Evolutionary conservation across 2,888 invertebrate genomes (phyloP).

Genomic region (Oscheius onirici): DNA sequence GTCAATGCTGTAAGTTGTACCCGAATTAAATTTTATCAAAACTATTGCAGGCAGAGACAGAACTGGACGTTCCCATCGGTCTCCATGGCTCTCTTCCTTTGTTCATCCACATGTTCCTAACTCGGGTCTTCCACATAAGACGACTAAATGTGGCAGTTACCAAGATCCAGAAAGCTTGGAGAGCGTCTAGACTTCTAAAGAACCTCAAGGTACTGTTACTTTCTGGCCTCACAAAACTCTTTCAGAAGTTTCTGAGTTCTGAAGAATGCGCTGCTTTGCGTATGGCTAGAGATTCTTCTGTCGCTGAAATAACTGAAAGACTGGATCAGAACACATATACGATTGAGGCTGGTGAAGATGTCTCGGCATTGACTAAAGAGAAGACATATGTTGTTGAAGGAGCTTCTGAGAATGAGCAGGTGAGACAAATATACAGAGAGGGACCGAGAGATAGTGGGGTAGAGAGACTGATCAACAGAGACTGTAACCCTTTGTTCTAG

Average conservation of each 20-base stretch:
- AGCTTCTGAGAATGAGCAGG: background rate
- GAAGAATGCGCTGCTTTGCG: background rate
- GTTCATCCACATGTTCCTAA: constrained; percentile 21
- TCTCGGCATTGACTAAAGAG: background rate
- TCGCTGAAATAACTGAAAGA: background rate
- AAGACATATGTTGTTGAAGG: background rate
- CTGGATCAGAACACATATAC: background rate
- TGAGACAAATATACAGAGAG: background rate
- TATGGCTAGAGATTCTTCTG: background rate
- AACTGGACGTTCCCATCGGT: constrained; percentile 27
- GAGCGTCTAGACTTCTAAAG: background rate
- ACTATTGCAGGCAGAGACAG: constrained; percentile 24
- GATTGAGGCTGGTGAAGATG: background rate
- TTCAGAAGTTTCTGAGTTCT: background rate
- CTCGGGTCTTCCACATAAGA: constrained; percentile 19
- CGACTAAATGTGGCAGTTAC: constrained; percentile 15
- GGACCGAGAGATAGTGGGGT: too few relatives aligned
- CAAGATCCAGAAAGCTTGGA: constrained; percentile 17
- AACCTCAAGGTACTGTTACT: background rate
- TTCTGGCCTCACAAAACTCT: background rate
- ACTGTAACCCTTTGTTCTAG: too few relatives aligned
- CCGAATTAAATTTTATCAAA: too few relatives aligned
- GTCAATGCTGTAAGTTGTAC: constrained; percentile 30
- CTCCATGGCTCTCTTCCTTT: constrained; percentile 12
- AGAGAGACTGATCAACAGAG: too few relatives aligned